Evolutionary conservation across 1,140 invertebrate species (phyloP).

Genomic region (Limonius californicus): DNA sequence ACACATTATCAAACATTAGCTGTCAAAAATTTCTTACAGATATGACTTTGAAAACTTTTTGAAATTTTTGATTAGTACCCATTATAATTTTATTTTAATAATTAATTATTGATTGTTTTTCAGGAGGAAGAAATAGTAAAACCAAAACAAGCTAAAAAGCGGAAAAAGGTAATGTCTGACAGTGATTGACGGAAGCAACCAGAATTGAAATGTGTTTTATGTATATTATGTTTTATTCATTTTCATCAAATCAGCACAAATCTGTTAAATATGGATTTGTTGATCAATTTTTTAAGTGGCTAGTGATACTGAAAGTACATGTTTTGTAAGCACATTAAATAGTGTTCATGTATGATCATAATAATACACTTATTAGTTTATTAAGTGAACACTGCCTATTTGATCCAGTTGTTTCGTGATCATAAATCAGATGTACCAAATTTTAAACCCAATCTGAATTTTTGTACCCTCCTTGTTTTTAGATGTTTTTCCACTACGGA

Average conservation of each 20-base stretch:
- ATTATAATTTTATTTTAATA: no score
- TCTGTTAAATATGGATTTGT: not conserved
- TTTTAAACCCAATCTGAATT: not conserved
- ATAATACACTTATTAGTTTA: not conserved
- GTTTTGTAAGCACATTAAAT: not conserved
- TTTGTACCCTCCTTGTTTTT: slow-evolving; percentile 11
- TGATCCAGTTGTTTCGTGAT: not conserved
- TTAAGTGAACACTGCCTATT: slow-evolving; percentile 17
- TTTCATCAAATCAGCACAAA: not conserved
- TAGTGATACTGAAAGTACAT: slow-evolving; percentile 1
- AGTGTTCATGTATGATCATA: not conserved
- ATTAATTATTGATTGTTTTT: slow-evolving; percentile 35
- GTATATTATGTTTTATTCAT: not conserved
- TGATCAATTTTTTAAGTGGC: slow-evolving; percentile 12
- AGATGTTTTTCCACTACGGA: slow-evolving; percentile 11
- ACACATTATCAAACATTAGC: no score
- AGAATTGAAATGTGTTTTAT: not conserved
- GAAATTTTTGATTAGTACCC: no score
- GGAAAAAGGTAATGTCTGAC: slow-evolving; percentile 83
- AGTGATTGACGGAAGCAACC: slow-evolving; percentile 66
- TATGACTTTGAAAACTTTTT: no score
- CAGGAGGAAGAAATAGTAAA: slow-evolving; percentile 82
- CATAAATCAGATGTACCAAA: not conserved
- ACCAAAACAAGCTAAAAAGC: slow-evolving; percentile 79
- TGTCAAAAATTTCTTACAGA: no score